phyloP scores from a whole-genome alignment of 2,113 vertebrate genomes.

The Cottus gobio region DNA sequence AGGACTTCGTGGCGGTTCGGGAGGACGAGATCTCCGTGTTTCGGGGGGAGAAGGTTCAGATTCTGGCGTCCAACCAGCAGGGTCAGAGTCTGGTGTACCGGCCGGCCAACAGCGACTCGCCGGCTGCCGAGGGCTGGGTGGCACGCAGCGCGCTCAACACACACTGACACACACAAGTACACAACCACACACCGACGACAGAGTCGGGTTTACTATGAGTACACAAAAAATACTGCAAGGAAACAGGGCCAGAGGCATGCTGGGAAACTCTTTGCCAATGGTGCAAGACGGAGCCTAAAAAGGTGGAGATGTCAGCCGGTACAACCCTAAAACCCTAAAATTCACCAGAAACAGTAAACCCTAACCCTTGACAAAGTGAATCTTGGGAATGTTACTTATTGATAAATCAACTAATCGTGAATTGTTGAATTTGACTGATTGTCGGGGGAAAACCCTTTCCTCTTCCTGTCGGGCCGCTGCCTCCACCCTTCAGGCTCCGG shows the following conservation, averaged over 20 bases:
- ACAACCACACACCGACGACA: slow-evolving; percentile 30
- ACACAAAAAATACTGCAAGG: slow-evolving; percentile 3
- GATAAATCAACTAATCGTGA: too few relatives aligned
- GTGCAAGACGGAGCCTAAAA: neutral
- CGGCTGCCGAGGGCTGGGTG: slow-evolving; percentile 98
- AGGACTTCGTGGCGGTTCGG: slow-evolving; percentile 96
- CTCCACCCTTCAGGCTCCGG: too few relatives aligned
- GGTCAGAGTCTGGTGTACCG: slow-evolving; percentile 98
- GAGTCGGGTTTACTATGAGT: slow-evolving; percentile 36
- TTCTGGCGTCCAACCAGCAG: slow-evolving; percentile 97
- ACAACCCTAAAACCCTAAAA: neutral
- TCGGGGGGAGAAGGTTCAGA: slow-evolving; percentile 95
- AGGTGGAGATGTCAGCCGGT: neutral
- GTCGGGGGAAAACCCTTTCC: too few relatives aligned
- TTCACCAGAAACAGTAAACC: too few relatives aligned
- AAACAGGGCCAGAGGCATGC: slow-evolving; percentile 21
- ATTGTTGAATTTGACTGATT: too few relatives aligned
- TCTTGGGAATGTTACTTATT: too few relatives aligned
- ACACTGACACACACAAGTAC: slow-evolving; percentile 64
- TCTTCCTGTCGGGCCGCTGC: too few relatives aligned
- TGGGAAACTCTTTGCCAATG: neutral
- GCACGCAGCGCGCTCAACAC: slow-evolving; percentile 88
- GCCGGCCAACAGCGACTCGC: slow-evolving; percentile 92
- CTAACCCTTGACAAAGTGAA: too few relatives aligned
- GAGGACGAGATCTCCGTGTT: slow-evolving; percentile 98